Base-by-base conservation (phyloP, 2,888 invertebrate genomes). In the Blera fallax region DNA sequence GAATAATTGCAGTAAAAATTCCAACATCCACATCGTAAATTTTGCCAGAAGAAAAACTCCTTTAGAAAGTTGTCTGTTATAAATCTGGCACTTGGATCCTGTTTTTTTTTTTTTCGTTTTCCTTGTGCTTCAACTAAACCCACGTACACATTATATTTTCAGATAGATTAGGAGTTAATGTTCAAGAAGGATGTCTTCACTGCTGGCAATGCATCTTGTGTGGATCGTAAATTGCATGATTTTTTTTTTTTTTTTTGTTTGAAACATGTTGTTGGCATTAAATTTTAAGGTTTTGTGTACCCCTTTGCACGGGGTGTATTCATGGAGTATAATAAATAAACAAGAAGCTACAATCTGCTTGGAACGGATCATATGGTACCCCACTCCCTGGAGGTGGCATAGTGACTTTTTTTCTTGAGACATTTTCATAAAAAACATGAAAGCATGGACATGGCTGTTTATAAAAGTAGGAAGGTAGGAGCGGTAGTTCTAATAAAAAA, bases 81-180 rank as follows among this genome's bases (percentile, higher is more conserved):
- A 60, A 73, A 73, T 73, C 78, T 80, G 65, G 73, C 58, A 60
- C 50, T 72, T 80, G 64, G 52, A 74, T 67, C 52, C 43, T 29
- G 65, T 54, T 62, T 18, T 32, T 43, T 18, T 37, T 60, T 52
- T 18, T n/a, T n/a, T n/a, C n/a, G n/a, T n/a, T n/a, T n/a, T n/a
- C n/a, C n/a, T n/a, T n/a, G n/a, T n/a, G n/a, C n/a, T n/a, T n/a
- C n/a, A n/a, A 16, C 50, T 58, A 52, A 69, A 45, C 60, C 54
- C 24, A 48, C 37, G 14, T 43, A 24, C 32, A 54, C 21, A 54
- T n/a, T 43, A 65, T 65, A 21, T 29, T 37, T 80, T 37, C 56
- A 69, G 48, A 76, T 69, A 50, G 69, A 81, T 69, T 76, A 76
- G 64, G 76, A 69, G 81, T 64, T 76, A 76, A 76, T 54, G 62